Evolutionary conservation across 2,113 vertebrate species (phyloP), one percentile per base, ranked within the genome.

Genomic region (Leptocoma aspasia): DNA sequence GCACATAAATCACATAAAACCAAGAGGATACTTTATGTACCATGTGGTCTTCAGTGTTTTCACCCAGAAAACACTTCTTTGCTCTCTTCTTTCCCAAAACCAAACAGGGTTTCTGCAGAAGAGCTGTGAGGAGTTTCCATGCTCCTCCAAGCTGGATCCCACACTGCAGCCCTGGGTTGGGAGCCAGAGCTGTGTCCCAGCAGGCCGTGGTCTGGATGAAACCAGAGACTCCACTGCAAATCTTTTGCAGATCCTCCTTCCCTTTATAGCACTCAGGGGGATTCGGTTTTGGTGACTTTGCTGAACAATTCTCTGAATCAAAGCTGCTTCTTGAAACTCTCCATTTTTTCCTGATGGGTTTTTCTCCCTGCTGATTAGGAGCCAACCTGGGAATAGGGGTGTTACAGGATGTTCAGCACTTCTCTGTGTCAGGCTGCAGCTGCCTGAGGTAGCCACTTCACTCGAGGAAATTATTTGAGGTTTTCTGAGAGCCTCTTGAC

Each of bases 391-490:
- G 84, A 57, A 50, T 3, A 35, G 1, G 75, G 52, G 73, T 47
- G 70, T 82, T 69, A 19, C 82, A 82, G 54, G 80, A 80, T 33
- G 70, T 53, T 49, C 90, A 89, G 88, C 82, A 71, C 72, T 75
- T 10, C 64, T 53, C 69, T 82, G 83, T 39, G 11, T 91, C 95
- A 92, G 79, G 28, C 89, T 10, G 15, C 80, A 89, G 92, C 76
- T 90, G 88, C 91, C 94, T 81, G 92, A 92, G 90, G 92, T 52
- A 90, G 90, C 95, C 90, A 96, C 88, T 96, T 93, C 79, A 85
- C 86, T 39, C 53, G 7, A 91, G 90, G 80, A 89, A 93, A 94
- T 94, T 89, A 94, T 96, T 92, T 93, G 92, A 97, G 75, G 85
- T 95, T 85, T 95, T 78, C 82, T 95, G 70, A 94, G 88, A 94